Evolutionary conservation across 2,888 invertebrate species (phyloP).

Genomic region (Heliconius aoede): DNA sequence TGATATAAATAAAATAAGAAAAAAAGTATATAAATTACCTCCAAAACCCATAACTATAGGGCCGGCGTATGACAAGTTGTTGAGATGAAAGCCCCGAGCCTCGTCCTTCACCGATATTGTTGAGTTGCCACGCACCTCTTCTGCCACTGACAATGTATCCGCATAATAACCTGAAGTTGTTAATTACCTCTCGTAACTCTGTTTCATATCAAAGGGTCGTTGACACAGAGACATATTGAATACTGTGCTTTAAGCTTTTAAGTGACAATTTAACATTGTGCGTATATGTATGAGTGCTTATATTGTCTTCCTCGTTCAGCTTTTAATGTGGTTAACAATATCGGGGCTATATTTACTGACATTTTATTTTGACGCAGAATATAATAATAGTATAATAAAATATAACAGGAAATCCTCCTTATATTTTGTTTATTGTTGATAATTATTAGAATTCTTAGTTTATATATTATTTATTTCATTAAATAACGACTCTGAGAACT

Average conservation of each 20-base stretch:
- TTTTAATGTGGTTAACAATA: not conserved
- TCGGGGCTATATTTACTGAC: no score
- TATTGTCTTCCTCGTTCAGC: not conserved
- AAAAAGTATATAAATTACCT: conserved; percentile 77
- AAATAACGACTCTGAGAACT: no score
- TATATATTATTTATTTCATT: not conserved
- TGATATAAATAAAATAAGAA: not conserved
- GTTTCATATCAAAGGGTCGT: conserved; percentile 2
- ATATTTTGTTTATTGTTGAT: no score
- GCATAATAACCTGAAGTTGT: conserved; percentile 89
- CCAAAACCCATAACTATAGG: conserved; percentile 99
- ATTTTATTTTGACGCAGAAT: no score
- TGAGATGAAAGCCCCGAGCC: conserved; percentile 92
- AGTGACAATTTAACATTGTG: not conserved
- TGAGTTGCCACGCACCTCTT: conserved; percentile 90
- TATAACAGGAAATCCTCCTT: no score
- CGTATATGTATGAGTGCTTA: not conserved
- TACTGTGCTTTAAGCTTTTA: not conserved
- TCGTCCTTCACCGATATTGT: conserved; percentile 92
- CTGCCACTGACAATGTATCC: conserved; percentile 90
- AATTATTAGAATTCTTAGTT: no score
- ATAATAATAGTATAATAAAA: no score
- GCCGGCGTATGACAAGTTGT: conserved; percentile 97
- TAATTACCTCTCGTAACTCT: conserved; percentile 12
- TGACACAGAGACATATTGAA: not conserved